phyloP scores from a whole-genome alignment of 1,140 invertebrate species.

The Dendrolimus kikuchii region DNA sequence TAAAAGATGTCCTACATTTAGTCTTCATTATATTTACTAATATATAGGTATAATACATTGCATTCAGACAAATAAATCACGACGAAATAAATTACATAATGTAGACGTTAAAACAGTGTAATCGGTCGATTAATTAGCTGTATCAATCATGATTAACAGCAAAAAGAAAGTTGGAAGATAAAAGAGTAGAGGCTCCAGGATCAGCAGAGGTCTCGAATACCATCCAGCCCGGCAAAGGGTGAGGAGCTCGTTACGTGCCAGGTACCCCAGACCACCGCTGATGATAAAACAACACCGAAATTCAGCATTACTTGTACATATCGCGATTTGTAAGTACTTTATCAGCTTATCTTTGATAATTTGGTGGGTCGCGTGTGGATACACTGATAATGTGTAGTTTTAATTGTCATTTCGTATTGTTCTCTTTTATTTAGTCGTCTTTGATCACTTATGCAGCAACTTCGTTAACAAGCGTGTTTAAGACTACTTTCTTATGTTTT shows the following conservation, averaged over 20 bases:
- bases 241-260: slow-evolving; percentile 25
- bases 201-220: slow-evolving; percentile 73
- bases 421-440: too few species aligned
- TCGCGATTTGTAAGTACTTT: slow-evolving; percentile 31
- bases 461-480: too few species aligned
- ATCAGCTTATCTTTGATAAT: slow-evolving; percentile 53
- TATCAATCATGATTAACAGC: slow-evolving; percentile 18
- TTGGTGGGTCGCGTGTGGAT: slow-evolving; percentile 1
- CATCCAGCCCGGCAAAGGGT: slow-evolving; percentile 45
- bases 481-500: too few species aligned
- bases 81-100: too few species aligned
- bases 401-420: slow-evolving; percentile 5
- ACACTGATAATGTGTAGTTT: slow-evolving; percentile 1
- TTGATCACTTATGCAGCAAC: too few species aligned
- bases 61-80: too few species aligned
- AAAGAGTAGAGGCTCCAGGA: slow-evolving; percentile 53
- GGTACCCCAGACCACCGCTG: slow-evolving; percentile 70
- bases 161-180: slow-evolving; percentile 24
- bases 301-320: slow-evolving; percentile 34
- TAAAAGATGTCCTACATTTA: too few species aligned
- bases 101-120: too few species aligned
- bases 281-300: slow-evolving; percentile 49
- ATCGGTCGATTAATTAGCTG: too few species aligned
- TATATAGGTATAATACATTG: too few species aligned
- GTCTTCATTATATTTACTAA: too few species aligned